Evolutionary conservation across 92 coral and sea anemone species (phyloP).

Genomic region (Umimayanthus kanabou): DNA sequence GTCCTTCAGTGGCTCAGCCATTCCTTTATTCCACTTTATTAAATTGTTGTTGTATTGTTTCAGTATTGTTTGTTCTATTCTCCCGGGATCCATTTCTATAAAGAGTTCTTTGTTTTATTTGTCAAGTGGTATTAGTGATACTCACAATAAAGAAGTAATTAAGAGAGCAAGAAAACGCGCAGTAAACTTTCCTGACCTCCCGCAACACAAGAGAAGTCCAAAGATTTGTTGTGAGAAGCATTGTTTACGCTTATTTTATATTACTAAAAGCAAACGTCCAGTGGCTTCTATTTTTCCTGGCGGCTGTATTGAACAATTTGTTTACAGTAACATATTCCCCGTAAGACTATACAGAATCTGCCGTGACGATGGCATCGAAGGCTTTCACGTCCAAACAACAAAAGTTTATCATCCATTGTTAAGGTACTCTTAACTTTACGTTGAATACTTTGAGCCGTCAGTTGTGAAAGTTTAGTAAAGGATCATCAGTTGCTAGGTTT

Average conservation of each 20-base stretch:
- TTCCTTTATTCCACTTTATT: conserved; percentile 3
- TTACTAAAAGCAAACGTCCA: not conserved
- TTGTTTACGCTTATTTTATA: not conserved
- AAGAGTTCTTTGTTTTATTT: not conserved
- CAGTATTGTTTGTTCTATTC: not conserved
- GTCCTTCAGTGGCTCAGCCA: not conserved
- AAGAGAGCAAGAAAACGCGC: not conserved
- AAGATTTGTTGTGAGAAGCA: not conserved
- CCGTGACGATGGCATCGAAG: not conserved
- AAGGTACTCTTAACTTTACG: not conserved
- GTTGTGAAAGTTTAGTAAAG: not conserved
- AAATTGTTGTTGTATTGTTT: conserved; percentile 22
- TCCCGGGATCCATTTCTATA: conserved; percentile 1
- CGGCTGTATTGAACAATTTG: not conserved
- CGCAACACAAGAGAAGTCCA: not conserved
- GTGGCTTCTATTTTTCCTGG: not conserved
- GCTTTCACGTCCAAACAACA: not conserved
- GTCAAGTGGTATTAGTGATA: conserved; percentile 7
- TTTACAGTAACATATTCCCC: no score
- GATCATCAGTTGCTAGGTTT: not conserved
- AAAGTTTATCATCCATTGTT: not conserved
- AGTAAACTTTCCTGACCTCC: conserved; percentile 10
- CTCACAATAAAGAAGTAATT: not conserved
- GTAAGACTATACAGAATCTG: not conserved
- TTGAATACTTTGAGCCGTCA: not conserved